phyloP scores from a whole-genome alignment of 92 coral and sea anemone species.

The Actinernus sp. region DNA sequence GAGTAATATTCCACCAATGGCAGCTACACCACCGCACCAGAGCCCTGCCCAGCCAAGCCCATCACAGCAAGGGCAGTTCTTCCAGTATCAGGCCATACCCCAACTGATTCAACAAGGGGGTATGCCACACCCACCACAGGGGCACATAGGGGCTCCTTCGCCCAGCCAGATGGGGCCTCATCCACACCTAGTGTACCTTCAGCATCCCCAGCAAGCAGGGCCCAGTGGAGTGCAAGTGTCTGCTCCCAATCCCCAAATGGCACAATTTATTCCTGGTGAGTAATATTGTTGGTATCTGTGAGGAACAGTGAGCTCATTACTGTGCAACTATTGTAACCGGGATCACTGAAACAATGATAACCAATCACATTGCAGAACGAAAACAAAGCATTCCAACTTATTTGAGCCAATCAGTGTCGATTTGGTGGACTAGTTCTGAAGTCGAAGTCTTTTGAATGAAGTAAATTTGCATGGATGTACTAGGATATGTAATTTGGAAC shows the following conservation, averaged over 20 bases:
- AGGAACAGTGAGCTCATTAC: no score
- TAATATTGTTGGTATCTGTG: no score
- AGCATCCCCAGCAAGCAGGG: slow-evolving; percentile 12
- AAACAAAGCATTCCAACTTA: no score
- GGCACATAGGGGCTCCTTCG: slow-evolving; percentile 10
- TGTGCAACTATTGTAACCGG: no score
- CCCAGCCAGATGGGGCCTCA: slow-evolving; percentile 13
- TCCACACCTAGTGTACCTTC: slow-evolving; percentile 8
- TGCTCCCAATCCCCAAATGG: neutral
- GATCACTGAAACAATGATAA: no score
- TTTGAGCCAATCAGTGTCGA: no score
- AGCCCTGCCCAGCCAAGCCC: slow-evolving; percentile 9
- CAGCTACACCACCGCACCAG: slow-evolving; percentile 2
- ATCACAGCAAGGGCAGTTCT: slow-evolving; percentile 2
- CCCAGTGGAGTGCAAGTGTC: neutral
- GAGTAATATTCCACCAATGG: no score
- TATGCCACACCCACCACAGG: slow-evolving; percentile 18
- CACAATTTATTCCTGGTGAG: neutral
- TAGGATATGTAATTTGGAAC: no score
- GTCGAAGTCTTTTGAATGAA: no score
- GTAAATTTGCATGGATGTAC: no score
- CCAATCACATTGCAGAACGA: no score
- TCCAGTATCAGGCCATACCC: slow-evolving; percentile 1
- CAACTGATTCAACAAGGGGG: slow-evolving; percentile 17
- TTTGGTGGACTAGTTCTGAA: no score